A percentile compares a stretch with the other conserved stretches of the same genome.
Evolutionary conservation across 2,113 vertebrate genomes (phyloP).

Genomic region (Strix uralensis): DNA sequence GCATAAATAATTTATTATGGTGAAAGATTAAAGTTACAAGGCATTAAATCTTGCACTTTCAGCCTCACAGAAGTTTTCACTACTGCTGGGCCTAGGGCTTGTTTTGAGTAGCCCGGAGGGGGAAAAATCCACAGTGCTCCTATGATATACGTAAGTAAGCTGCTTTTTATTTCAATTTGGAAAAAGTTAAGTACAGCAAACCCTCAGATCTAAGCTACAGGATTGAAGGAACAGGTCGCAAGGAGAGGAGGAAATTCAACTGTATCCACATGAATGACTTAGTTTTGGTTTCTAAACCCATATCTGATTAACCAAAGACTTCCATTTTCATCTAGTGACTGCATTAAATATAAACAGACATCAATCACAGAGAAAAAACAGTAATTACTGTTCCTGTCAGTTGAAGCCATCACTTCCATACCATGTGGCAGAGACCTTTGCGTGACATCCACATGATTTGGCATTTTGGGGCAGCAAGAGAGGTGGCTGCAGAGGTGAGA

Average conservation of each 20-base stretch:
- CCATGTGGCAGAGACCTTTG: neutral
- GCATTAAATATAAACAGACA: neutral
- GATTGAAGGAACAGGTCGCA: conserved; percentile 27
- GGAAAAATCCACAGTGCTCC: neutral
- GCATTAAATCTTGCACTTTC: conserved; percentile 39
- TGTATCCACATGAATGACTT: conserved; percentile 9
- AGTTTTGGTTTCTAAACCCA: conserved; percentile 4
- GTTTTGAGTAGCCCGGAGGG: neutral
- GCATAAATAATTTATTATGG: neutral
- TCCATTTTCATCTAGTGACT: conserved; percentile 7
- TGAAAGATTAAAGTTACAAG: conserved; percentile 29
- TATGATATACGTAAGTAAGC: conserved; percentile 19
- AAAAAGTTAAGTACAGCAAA: conserved; percentile 35
- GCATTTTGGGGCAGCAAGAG: neutral
- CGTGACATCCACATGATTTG: neutral
- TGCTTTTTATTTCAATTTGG: conserved; percentile 34
- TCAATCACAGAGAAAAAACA: neutral
- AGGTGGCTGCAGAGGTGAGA: neutral
- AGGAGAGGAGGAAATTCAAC: conserved; percentile 27
- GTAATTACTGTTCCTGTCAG: neutral
- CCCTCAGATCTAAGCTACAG: conserved; percentile 16
- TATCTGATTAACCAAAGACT: conserved; percentile 30
- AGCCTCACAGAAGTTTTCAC: neutral
- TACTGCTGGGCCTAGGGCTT: conserved; percentile 8
- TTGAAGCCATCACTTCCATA: neutral